Percentiles rank a stretch among this genome's conserved stretches.
Conservation (phyloP, 2,888 invertebrate genomes). For the Epinotia demarniana region DNA sequence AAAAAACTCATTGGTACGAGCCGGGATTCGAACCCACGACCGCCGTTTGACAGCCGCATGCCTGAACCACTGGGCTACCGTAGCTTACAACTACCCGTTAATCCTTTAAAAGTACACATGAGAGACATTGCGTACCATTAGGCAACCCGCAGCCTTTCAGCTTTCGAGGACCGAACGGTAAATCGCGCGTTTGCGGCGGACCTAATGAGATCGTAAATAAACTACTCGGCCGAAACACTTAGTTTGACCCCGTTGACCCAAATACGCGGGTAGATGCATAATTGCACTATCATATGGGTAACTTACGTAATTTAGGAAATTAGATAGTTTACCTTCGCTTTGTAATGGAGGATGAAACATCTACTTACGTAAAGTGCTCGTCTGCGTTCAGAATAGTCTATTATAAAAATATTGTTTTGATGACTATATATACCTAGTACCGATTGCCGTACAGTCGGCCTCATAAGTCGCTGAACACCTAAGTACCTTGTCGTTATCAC, state of each 20-base stretch:
- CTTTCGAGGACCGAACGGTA: conserved; percentile 28
- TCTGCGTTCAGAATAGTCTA: background rate
- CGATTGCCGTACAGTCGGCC: too few species aligned
- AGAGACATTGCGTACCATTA: conserved; percentile 29
- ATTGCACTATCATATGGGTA: conserved; percentile 54
- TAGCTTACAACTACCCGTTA: background rate
- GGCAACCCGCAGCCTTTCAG: conserved; percentile 30
- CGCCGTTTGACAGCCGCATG: too few species aligned
- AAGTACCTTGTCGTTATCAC: too few species aligned
- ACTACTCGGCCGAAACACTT: conserved; percentile 35
- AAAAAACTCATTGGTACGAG: too few species aligned
- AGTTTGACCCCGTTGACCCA: conserved; percentile 55
- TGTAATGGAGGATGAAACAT: conserved; percentile 5
- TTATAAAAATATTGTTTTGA: conserved; percentile 18
- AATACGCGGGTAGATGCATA: conserved; percentile 56
- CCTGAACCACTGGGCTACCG: too few species aligned
- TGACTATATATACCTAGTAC: background rate
- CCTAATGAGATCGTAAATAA: conserved; percentile 43
- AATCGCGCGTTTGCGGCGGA: conserved; percentile 26
- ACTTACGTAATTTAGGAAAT: conserved; percentile 55
- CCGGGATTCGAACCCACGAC: too few species aligned
- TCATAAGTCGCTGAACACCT: too few species aligned
- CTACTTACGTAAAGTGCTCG: background rate
- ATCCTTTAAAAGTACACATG: conserved; percentile 20
- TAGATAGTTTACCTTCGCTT: conserved; percentile 45